Base-by-base conservation (phyloP, 1,140 invertebrate species). In the Tigriopus japonicus region DNA sequence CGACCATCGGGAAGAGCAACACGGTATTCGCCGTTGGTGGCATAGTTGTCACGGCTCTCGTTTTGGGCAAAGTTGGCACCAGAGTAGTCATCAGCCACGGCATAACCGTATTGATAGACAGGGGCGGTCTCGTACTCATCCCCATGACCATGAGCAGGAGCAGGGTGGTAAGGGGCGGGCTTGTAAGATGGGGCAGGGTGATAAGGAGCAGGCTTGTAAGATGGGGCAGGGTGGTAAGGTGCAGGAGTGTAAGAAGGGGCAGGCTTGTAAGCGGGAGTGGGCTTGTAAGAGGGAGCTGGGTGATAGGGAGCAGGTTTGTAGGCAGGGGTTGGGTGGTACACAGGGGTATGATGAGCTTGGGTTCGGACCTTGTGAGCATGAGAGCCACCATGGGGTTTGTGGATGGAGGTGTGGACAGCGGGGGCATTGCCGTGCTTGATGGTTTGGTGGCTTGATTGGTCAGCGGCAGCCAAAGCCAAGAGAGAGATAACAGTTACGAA, bases 1-100 rank as follows among this genome's bases (percentile, higher is more conserved):
- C 59, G 41, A 42, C 59, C 59, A 42, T 60, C 59, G 55, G 59
- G 59, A 14, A 60, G 43, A 3, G 19, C 59, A 1, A 60, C 59
- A n/a, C 42, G 21, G 59, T 60, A 60, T 6, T 28, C 28, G 2
- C 59, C 59, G 35, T 23, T 13, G 23, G 59, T 60, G 41, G 52
- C 51, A 42, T 54, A 54, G 17, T 28, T 28, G 28, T 54, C 52
- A 21, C 52, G 17, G 6, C 13, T 24, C 52, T 54, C 52, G 17
- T 28, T 28, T n/a, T 19, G 19, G n/a, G n/a, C 17, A 28, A 54
- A 54, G 52, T 54, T 54, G 23, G 23, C n/a, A 23, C 52, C 52
- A 21, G 52, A 15, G 52, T 54, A 54, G 24, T 54, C 52, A 54
- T 54, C 52, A 54, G 52, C 52, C 28, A 54, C 52, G 28, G 52